Percentiles rank a stretch among this genome's conserved stretches.
phyloP scores from a whole-genome alignment of 2,113 vertebrate species.

The Raja brachyura region DNA sequence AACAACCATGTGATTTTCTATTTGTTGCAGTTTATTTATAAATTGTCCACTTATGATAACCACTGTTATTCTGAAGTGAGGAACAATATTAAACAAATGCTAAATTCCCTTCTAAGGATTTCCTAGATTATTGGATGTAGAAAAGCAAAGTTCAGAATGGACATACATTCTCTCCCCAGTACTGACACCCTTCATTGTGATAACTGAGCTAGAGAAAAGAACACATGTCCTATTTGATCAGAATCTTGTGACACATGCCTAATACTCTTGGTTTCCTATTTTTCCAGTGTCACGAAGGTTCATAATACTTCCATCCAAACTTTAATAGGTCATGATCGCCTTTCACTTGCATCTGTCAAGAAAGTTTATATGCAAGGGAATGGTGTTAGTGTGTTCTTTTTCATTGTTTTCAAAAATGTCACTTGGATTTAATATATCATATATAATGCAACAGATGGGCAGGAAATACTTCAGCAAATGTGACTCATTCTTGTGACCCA shows the following conservation, averaged over 20 bases:
- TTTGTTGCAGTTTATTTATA: not conserved
- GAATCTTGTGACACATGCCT: not conserved
- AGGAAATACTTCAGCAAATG: not conserved
- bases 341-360: slow-evolving; percentile 17
- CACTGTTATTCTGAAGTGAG: not conserved
- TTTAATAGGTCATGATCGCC: not conserved
- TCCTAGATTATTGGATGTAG: slow-evolving; percentile 44
- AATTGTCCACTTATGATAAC: not conserved
- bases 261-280: not conserved
- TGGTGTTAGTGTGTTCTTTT: not conserved
- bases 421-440: not conserved
- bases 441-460: not conserved
- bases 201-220: slow-evolving; percentile 44
- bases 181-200: slow-evolving; percentile 48
- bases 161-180: slow-evolving; percentile 49
- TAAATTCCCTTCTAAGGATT: slow-evolving; percentile 35
- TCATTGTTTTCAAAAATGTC: not conserved
- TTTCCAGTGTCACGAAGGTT: slow-evolving; percentile 4
- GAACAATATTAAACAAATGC: not conserved
- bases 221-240: not conserved
- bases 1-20: not conserved
- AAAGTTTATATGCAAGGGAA: not conserved
- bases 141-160: slow-evolving; percentile 52
- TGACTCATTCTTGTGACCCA: not conserved
- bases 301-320: not conserved